Evolutionary conservation across 2,888 invertebrate genomes (phyloP).

Genomic region (Himalopsyche tibetana): DNA sequence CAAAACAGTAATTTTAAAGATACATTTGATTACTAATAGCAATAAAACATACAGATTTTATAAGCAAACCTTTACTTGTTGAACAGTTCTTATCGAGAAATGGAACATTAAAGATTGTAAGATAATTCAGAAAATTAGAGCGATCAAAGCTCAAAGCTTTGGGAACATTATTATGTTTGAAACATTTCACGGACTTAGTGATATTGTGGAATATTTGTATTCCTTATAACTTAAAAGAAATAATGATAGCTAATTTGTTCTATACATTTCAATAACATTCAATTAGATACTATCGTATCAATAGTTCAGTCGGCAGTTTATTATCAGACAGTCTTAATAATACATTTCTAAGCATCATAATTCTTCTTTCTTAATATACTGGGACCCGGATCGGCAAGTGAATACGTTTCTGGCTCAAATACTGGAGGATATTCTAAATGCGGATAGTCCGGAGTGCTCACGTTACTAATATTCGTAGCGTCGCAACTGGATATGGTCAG

Average conservation of each 20-base stretch:
- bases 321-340: conserved; percentile 46
- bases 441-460: conserved; percentile 81
- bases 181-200: background rate
- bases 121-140: too few relatives aligned
- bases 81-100: too few relatives aligned
- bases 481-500: conserved; percentile 68
- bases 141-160: too few relatives aligned
- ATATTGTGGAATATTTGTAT: background rate
- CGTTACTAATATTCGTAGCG: conserved; percentile 63
- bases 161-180: too few relatives aligned
- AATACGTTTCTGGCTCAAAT: conserved; percentile 90
- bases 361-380: conserved; percentile 66
- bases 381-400: conserved; percentile 78
- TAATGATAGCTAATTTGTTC: conserved; percentile 3
- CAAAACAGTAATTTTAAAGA: too few relatives aligned
- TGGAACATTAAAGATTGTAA: too few relatives aligned
- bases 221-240: background rate
- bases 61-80: too few relatives aligned
- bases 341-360: conserved; percentile 50
- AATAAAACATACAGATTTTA: too few relatives aligned
- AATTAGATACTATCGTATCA: background rate
- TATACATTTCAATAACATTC: conserved; percentile 23
- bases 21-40: too few relatives aligned
- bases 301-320: conserved; percentile 35
- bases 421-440: conserved; percentile 91